Percentiles rank a stretch among this genome's conserved stretches.
These are phyloP conservation scores for Nanger granti DNA, from an alignment of 2,113 vertebrate species.

Conservation along the genomic window DNA sequence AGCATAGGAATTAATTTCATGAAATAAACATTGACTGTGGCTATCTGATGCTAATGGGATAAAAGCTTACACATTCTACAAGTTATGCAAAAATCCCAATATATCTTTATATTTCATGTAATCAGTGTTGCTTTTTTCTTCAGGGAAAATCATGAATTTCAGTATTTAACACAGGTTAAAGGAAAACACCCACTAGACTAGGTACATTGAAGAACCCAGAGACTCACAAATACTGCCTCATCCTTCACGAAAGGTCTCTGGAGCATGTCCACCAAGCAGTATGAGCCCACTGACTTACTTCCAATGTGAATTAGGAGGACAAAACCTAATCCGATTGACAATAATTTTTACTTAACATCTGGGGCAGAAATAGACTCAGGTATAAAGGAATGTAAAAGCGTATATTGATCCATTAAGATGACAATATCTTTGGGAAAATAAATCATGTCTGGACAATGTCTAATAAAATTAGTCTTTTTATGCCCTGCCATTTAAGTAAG, in stretches of 20 bases:
- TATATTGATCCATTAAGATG: not conserved
- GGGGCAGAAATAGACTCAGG: not conserved
- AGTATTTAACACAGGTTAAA: not conserved
- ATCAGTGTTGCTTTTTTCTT: not conserved
- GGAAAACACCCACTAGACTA: not conserved
- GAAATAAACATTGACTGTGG: not conserved
- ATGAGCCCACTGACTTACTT: not conserved
- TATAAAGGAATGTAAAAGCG: not conserved
- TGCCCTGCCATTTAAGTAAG: not conserved
- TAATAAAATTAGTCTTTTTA: not conserved
- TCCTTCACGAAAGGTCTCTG: not conserved
- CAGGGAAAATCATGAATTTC: not conserved
- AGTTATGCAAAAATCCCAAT: not conserved
- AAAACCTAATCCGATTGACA: not conserved
- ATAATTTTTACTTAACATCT: not conserved
- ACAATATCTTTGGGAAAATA: not conserved
- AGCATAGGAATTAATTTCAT: not conserved
- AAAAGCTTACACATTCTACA: not conserved
- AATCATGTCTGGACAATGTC: not conserved
- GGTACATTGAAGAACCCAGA: not conserved
- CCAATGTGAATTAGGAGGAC: not conserved
- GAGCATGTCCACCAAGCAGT: not conserved
- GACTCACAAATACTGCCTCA: fast-evolving
- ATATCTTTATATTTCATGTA: not conserved
- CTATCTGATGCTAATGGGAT: not conserved